These are phyloP conservation scores for Acrocyrtus sp. DNA, from an alignment of 2,888 invertebrate species.

Conservation along the genomic window DNA sequence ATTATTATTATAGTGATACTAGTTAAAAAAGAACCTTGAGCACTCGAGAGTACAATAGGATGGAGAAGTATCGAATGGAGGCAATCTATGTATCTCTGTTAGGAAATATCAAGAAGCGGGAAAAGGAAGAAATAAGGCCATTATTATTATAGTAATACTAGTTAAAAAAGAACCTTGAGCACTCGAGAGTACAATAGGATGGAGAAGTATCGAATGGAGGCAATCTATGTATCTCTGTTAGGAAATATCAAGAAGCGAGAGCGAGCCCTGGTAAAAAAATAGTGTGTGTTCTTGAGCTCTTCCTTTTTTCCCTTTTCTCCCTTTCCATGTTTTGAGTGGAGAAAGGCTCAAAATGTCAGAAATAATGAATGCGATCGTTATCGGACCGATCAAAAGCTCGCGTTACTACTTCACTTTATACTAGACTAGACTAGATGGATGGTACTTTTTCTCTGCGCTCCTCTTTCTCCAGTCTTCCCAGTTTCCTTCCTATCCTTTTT, in stretches of 20 bases:
- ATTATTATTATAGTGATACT: too few species aligned
- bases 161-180: too few species aligned
- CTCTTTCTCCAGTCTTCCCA: conserved; percentile 5
- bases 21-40: too few species aligned
- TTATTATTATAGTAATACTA: too few species aligned
- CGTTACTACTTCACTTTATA: conserved; percentile 1
- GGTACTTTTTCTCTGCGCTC: neutral
- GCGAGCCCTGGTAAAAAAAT: too few species aligned
- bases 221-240: conserved; percentile 6
- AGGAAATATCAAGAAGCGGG: too few species aligned
- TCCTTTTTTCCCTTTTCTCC: conserved; percentile 13
- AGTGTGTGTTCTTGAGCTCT: conserved; percentile 25
- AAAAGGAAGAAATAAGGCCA: too few species aligned
- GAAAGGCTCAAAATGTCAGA: conserved; percentile 50
- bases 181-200: too few species aligned
- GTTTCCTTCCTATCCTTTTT: conserved; percentile 8
- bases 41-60: too few species aligned
- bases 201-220: too few species aligned
- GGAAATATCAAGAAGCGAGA: too few species aligned
- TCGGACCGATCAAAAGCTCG: conserved; percentile 42
- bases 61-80: too few species aligned
- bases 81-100: conserved; percentile 6
- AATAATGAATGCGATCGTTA: conserved; percentile 50
- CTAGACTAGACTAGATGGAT: neutral
- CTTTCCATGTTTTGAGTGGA: conserved; percentile 44